Conservation (phyloP, 2,888 invertebrate genomes). For the Conops quadrifasciatus region DNA sequence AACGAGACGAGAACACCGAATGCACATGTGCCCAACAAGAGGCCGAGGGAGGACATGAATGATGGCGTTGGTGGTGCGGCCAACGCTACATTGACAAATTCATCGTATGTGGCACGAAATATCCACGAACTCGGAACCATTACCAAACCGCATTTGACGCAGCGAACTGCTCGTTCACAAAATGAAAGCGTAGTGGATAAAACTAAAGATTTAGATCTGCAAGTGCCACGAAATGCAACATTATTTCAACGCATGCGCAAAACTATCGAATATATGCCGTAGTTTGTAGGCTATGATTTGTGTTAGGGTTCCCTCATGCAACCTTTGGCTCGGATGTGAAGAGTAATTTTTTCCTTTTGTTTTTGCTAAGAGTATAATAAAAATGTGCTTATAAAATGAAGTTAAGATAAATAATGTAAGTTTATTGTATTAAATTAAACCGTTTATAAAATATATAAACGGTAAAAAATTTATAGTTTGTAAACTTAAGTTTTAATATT, state of each 20-base stretch:
- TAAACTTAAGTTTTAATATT: too few relatives aligned
- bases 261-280: slow-evolving; percentile 38
- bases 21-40: not conserved
- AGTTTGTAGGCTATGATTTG: too few relatives aligned
- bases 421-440: too few relatives aligned
- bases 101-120: slow-evolving; percentile 17
- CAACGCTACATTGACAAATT: not conserved
- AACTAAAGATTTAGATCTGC: not conserved
- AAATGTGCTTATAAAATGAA: too few relatives aligned
- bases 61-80: slow-evolving; percentile 23
- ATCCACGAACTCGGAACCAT: slow-evolving; percentile 1
- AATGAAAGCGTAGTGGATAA: slow-evolving; percentile 35
- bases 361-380: too few relatives aligned
- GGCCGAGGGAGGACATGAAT: not conserved
- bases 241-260: slow-evolving; percentile 46
- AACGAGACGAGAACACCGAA: slow-evolving; percentile 45
- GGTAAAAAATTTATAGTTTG: too few relatives aligned
- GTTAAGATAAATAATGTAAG: too few relatives aligned
- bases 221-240: slow-evolving; percentile 41
- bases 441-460: too few relatives aligned
- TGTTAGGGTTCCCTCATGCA: too few relatives aligned
- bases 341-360: not conserved
- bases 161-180: slow-evolving; percentile 16
- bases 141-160: not conserved
- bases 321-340: not conserved